These are phyloP conservation scores for Bombycilla garrulus DNA, from an alignment of 2,113 vertebrate species.

Conservation along the genomic window DNA sequence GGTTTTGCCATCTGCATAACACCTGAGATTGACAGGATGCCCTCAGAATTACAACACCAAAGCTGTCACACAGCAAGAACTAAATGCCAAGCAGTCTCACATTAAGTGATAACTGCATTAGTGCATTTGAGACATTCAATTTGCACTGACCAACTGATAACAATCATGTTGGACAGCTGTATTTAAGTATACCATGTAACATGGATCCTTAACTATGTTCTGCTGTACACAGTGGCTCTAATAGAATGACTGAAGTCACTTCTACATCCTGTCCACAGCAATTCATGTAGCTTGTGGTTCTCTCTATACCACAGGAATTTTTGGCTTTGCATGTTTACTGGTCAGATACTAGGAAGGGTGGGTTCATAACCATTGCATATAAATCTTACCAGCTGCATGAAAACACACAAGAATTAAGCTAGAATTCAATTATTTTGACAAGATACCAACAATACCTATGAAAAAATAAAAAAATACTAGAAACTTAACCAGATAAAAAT, in stretches of 20 bases:
- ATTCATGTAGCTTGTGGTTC: not conserved
- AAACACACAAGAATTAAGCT: not conserved
- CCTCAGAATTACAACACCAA: slow-evolving; percentile 64
- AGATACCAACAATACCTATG: not conserved
- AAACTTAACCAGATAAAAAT: slow-evolving; percentile 7
- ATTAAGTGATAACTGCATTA: slow-evolving; percentile 55
- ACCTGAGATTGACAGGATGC: slow-evolving; percentile 80
- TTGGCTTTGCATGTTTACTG: not conserved
- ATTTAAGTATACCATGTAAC: slow-evolving; percentile 37
- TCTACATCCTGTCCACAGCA: not conserved
- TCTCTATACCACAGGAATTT: not conserved
- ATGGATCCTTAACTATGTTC: not conserved
- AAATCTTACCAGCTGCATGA: not conserved
- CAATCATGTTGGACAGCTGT: slow-evolving; percentile 6
- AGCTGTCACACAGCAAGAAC: slow-evolving; percentile 58
- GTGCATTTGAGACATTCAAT: slow-evolving; percentile 44
- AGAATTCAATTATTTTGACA: not conserved
- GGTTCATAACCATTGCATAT: not conserved
- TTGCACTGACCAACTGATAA: slow-evolving; percentile 59
- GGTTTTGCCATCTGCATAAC: slow-evolving; percentile 89
- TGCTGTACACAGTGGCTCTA: not conserved
- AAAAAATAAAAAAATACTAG: not conserved
- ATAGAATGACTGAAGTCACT: not conserved
- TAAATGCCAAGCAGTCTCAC: slow-evolving; percentile 51
- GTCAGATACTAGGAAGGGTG: not conserved